phyloP scores from a whole-genome alignment of 2,888 invertebrate genomes.

The Drosophila ezoana region DNA sequence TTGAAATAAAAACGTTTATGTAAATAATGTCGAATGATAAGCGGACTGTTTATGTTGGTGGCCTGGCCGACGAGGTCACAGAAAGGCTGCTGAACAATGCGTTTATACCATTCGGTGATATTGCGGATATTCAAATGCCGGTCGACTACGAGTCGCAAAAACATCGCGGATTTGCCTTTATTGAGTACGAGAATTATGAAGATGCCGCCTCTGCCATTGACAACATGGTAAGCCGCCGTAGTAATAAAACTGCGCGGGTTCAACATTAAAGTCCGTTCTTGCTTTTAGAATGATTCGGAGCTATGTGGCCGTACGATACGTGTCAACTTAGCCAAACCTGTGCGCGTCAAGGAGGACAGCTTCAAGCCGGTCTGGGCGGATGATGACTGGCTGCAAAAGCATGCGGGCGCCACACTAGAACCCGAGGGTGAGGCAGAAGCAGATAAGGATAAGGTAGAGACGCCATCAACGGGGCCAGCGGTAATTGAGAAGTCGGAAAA shows the following conservation, averaged over 20 bases:
- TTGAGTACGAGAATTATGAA: conserved; percentile 98
- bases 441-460: conserved; percentile 45
- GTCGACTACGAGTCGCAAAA: conserved; percentile 98
- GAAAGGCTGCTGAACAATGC: conserved; percentile 98
- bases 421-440: conserved; percentile 83
- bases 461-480: conserved; percentile 75
- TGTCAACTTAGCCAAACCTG: conserved; percentile 98
- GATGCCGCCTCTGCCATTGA: conserved; percentile 99
- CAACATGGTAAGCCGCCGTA: conserved; percentile 92
- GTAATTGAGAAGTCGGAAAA: conserved; percentile 84
- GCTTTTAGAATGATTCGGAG: conserved; percentile 95
- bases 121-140: conserved; percentile 98
- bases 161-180: conserved; percentile 99
- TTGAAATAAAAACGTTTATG: conserved; percentile 28
- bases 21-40: conserved; percentile 88
- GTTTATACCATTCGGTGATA: conserved; percentile 99
- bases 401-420: conserved; percentile 95
- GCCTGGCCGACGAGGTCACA: conserved; percentile 97
- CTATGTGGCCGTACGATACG: conserved; percentile 97
- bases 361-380: conserved; percentile 99
- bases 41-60: conserved; percentile 94
- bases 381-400: conserved; percentile 98
- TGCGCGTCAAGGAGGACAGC: conserved; percentile 97
- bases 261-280: not conserved
- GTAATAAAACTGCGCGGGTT: not conserved